Evolutionary conservation across 2,888 invertebrate genomes (phyloP), one percentile per base, ranked within the genome.

Genomic region (Pachydiplax longipennis): DNA sequence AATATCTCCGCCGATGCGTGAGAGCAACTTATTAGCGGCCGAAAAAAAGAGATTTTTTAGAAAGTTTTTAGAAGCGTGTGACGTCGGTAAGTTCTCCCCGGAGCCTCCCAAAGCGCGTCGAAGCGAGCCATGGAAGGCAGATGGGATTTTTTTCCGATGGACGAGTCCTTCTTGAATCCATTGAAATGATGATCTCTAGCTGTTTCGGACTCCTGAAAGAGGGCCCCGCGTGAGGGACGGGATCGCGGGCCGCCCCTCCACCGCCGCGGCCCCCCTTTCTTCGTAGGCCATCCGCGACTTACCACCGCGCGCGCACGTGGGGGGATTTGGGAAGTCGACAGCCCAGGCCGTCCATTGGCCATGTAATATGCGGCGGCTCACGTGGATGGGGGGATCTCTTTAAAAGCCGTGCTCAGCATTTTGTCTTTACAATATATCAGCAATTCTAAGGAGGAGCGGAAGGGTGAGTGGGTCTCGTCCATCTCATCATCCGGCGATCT

Each of bases 371-470:
- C 73, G 73, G 13, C 10, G 4, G 25, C 73, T 73, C 73, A 73
- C 73, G 73, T 73, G 73, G 73, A 73, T 25, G 73, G 73, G 73
- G 73, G 73, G n/a, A 31, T 73, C 73, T 73, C 73, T 73, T 73
- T 73, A 73, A 73, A 73, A 31, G 73, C 73, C 73, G 73, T 31
- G 25, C 73, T 73, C 65, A 65, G 65, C n/a, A n/a, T 65, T 73
- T 73, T 73, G 73, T 73, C 73, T 73, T 73, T 73, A 73, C 73
- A 73, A 73, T 73, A 73, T 73, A 73, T 73, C 73, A 73, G 73
- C 73, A 73, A 73, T 73, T 73, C 73, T 73, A 73, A 73, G 73
- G 73, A 73, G 73, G 73, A 22, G 3, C 25, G 4, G 73, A 73
- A 31, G 73, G 73, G 31, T 73, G 73, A 73, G 73, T 31, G 25